A percentile compares a stretch with the other conserved stretches of the same genome.
These are phyloP conservation scores for Dromococcyx pavoninus DNA, from an alignment of 2,797 vertebrate species.

Conservation along the genomic window DNA sequence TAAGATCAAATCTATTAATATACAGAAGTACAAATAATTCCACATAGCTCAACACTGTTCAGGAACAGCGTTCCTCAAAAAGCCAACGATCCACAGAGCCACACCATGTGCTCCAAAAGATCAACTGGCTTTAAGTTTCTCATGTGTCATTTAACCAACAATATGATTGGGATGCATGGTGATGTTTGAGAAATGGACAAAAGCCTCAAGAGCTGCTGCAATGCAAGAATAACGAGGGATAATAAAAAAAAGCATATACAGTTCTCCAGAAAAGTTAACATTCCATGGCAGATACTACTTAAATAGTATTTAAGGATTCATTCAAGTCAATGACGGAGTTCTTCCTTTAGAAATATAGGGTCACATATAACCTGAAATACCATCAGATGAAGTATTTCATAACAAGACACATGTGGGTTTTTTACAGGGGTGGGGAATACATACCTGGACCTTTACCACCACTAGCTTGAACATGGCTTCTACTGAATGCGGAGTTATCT, in stretches of 20 bases:
- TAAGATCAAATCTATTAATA: neutral
- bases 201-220: neutral
- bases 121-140: neutral
- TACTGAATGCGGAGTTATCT: conserved; percentile 78
- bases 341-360: neutral
- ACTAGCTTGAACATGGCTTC: conserved; percentile 81
- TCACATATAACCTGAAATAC: neutral
- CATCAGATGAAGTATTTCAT: neutral
- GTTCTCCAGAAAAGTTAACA: neutral
- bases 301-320: neutral
- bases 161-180: neutral
- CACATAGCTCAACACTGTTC: neutral
- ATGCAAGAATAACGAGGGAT: neutral
- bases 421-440: neutral
- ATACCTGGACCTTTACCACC: conserved; percentile 85
- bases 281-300: neutral
- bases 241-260: neutral
- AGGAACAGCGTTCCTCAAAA: neutral
- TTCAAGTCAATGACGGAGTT: neutral
- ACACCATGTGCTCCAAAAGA: neutral
- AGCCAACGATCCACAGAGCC: neutral
- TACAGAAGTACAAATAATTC: neutral
- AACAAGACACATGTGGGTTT: accelerated
- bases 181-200: neutral
- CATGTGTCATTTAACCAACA: neutral